These are phyloP conservation scores for Blastobasis adustella DNA, from an alignment of 2,888 invertebrate genomes.

Conservation along the genomic window DNA sequence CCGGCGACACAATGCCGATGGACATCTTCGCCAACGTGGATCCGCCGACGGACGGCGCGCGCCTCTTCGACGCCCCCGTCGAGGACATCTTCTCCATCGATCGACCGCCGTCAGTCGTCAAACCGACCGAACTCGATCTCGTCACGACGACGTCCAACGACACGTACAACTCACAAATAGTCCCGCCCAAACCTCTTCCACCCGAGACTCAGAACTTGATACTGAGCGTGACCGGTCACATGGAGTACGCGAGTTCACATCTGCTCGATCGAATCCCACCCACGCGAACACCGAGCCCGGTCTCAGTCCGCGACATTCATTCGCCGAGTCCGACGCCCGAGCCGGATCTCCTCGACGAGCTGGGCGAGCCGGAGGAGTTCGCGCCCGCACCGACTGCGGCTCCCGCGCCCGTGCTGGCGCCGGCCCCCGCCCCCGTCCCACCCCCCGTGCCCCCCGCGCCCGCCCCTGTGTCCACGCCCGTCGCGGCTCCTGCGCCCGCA, in stretches of 20 bases:
- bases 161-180: slow-evolving; percentile 34
- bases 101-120: slow-evolving; percentile 23
- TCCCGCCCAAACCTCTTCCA: slow-evolving; percentile 77
- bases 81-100: slow-evolving; percentile 5
- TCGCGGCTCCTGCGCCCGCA: slow-evolving; percentile 21
- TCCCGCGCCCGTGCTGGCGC: slow-evolving; percentile 21
- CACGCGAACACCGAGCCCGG: slow-evolving; percentile 90
- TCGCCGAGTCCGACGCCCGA: slow-evolving; percentile 89
- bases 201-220: slow-evolving; percentile 90
- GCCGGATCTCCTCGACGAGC: slow-evolving; percentile 44
- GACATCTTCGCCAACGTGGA: slow-evolving; percentile 59
- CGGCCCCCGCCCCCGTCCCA: slow-evolving; percentile 24
- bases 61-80: slow-evolving; percentile 33
- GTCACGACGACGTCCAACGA: slow-evolving; percentile 40
- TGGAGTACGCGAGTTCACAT: slow-evolving; percentile 91
- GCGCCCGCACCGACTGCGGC: slow-evolving; percentile 9
- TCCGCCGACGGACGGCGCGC: slow-evolving; percentile 45
- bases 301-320: slow-evolving; percentile 86
- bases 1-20: slow-evolving; percentile 53
- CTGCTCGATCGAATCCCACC: slow-evolving; percentile 88
- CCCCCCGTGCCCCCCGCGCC: slow-evolving; percentile 14
- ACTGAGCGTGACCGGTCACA: slow-evolving; percentile 88
- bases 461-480: slow-evolving; percentile 18
- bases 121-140: slow-evolving; percentile 58
- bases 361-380: slow-evolving; percentile 22